These are phyloP conservation scores for Myotis planiceps DNA, from an alignment of 2,797 vertebrate genomes.

Conservation along the genomic window DNA sequence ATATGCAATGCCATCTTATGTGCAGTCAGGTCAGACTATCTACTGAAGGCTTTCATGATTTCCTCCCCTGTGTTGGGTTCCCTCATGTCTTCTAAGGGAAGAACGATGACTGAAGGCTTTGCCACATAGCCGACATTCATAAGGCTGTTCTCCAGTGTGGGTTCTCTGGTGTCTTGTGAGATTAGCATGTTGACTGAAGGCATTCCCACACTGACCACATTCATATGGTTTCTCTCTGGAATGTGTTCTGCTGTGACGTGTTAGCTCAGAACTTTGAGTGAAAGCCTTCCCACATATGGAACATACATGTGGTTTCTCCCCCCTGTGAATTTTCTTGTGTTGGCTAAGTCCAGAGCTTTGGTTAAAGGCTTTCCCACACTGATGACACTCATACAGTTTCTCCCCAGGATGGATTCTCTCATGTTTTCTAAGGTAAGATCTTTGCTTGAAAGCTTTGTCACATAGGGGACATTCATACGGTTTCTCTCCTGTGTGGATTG, in stretches of 20 bases:
- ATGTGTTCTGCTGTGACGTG: not conserved
- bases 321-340: not conserved
- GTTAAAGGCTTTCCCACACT: not conserved
- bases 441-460: not conserved
- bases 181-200: not conserved
- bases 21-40: not conserved
- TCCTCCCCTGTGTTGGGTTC: not conserved
- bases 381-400: not conserved
- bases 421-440: not conserved
- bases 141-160: not conserved
- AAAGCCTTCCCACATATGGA: not conserved
- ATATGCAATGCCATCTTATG: not conserved
- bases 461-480: not conserved
- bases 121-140: not conserved
- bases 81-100: not conserved
- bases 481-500: not conserved
- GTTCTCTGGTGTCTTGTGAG: not conserved
- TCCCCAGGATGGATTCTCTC: not conserved
- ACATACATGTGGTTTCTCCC: not conserved
- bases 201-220: not conserved
- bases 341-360: not conserved
- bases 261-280: not conserved
- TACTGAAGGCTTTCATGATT: not conserved
- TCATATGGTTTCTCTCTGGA: not conserved
- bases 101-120: not conserved